Percentiles rank a stretch among this genome's conserved stretches.
Evolutionary conservation across 2,888 invertebrate genomes (phyloP).

Genomic region (Phyllotreta striolata): DNA sequence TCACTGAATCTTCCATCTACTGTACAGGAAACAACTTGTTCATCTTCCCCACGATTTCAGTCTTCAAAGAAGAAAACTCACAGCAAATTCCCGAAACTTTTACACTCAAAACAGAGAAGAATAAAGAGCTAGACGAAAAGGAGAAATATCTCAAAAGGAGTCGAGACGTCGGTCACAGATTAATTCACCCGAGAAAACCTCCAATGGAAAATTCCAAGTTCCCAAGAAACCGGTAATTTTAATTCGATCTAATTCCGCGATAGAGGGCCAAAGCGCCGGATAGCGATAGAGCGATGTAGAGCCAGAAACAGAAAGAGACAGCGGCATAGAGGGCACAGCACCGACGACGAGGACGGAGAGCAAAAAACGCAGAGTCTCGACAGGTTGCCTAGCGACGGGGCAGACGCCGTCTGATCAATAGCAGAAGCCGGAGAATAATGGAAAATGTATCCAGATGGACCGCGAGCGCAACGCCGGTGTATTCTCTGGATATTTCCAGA

Average conservation of each 20-base stretch:
- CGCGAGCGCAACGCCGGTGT: neutral
- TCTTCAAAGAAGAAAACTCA: too few species aligned
- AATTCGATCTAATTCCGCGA: conserved; percentile 12
- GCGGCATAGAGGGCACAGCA: conserved; percentile 10
- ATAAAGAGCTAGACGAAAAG: too few species aligned
- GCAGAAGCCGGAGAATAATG: conserved; percentile 38
- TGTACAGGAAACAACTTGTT: too few species aligned
- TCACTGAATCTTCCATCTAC: too few species aligned
- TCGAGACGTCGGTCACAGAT: too few species aligned
- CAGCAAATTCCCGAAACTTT: too few species aligned
- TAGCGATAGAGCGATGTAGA: conserved; percentile 8
- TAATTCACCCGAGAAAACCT: too few species aligned
- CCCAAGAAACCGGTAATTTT: conserved; percentile 7
- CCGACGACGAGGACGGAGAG: conserved; percentile 30
- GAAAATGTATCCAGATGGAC: conserved; percentile 15
- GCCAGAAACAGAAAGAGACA: conserved; percentile 16
- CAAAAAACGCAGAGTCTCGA: conserved; percentile 38
- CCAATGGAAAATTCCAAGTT: neutral
- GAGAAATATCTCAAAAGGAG: too few species aligned
- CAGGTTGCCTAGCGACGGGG: conserved; percentile 56
- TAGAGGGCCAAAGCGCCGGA: too few species aligned
- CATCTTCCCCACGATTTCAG: too few species aligned
- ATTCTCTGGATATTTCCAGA: neutral
- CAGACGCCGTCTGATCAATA: conserved; percentile 59
- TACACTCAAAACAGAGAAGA: too few species aligned